Evolutionary conservation across 2,113 vertebrate genomes (phyloP), one percentile per base, ranked within the genome.

Genomic region (Hassar affinis): DNA sequence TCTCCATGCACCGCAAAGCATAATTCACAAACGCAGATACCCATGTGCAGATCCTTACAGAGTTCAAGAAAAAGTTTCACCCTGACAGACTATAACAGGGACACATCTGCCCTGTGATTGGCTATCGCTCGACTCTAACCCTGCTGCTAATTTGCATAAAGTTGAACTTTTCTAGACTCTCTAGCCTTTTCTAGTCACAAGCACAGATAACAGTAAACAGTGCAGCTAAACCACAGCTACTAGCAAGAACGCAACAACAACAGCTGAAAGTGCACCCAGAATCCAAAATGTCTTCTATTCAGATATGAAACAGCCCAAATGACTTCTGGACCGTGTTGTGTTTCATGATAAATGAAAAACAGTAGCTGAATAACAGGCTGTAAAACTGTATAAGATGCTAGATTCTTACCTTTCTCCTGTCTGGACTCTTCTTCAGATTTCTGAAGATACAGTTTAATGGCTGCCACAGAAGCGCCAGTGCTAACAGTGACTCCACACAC

Each of bases 401-500:
- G 17, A 4, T 52, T 12, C 14, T 6, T 57, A 78, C 74, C 51
- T 71, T n/a, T 18, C n/a, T 52, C 45, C n/a, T 56, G 54, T 9
- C 25, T 20, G 14, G 11, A n/a, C 20, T 76, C 79, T 25, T 76
- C 79, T 25, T 87, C 76, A 7, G 42, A 11, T 1, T n/a, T n/a
- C n/a, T 47, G 25, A 33, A 66, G 17, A 57, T 88, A 91, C 6
- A 89, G 69, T 35, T 82, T 78, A 1, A 90, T 42, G 0, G 69
- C 86, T 0, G 78, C 79, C 5, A 89, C 61, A 15, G 88, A 88
- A 1, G 86, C 87, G 0, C 80, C 82, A 1, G 88, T 86, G 66
- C 86, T 86, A 0, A 86, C 64, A 14, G 81, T 81, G 0, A 85
- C 85, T 15, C 90, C 90, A 47, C 82, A 87, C 25, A 90, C 88